Conservation (phyloP, 2,888 invertebrate genomes). For the Magallana nippona region DNA sequence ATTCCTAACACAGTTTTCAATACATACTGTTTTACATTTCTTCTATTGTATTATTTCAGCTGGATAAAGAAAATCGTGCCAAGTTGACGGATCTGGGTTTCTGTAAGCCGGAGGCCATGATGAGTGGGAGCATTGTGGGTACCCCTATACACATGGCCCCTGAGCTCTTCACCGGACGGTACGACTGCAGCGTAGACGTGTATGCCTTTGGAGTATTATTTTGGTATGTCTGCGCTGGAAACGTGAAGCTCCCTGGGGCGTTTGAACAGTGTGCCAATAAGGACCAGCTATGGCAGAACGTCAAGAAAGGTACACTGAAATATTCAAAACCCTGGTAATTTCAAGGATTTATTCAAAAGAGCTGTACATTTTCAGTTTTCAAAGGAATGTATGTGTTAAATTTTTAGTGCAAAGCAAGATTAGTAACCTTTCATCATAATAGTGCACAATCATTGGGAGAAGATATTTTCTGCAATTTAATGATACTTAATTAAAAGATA, state of each 20-base stretch:
- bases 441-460: no score
- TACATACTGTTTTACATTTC: no score
- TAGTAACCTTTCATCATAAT: no score
- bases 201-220: constrained; percentile 94
- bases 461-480: no score
- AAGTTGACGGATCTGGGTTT: constrained; percentile 93
- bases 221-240: constrained; percentile 93
- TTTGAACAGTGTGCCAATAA: constrained; percentile 92
- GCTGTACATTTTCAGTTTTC: no score
- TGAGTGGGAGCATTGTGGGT: constrained; percentile 93
- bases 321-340: background rate
- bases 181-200: constrained; percentile 91
- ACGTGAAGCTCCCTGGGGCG: constrained; percentile 87
- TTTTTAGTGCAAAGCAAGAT: no score
- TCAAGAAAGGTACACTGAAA: constrained; percentile 86
- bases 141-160: constrained; percentile 94
- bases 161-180: constrained; percentile 89
- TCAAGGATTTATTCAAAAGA: no score
- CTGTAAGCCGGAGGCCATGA: constrained; percentile 93
- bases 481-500: no score
- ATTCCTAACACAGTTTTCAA: no score
- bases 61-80: constrained; percentile 87
- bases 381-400: no score
- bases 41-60: constrained; percentile 72
- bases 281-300: constrained; percentile 91